Evolutionary conservation across 2,888 invertebrate species (phyloP), one percentile per base, ranked within the genome.

Genomic region (Andrena fulva): DNA sequence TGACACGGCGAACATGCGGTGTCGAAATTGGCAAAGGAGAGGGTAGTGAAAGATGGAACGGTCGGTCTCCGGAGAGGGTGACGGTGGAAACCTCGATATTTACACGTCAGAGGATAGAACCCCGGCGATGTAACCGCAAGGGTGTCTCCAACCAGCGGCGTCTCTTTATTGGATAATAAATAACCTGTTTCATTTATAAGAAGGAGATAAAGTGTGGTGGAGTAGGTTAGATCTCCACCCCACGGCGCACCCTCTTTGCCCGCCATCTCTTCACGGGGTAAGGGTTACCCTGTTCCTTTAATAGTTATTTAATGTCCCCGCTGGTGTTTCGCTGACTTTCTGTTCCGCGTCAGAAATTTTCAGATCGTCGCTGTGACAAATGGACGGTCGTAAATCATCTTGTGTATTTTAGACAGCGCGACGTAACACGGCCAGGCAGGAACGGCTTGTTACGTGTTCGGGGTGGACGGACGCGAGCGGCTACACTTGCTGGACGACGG

Each of bases 111-210:
- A 83, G 79, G 73, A 83, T 71, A 73, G 80, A 83, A 76, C 66
- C 82, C 73, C 76, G 74, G 84, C 79, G 81, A 84, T 89, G 85
- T 84, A 88, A 77, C 84, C 87, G 77, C 84, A 64, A 84, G 88
- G 88, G 85, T 86, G 88, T 84, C 86, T 80, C 87, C 84, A 82
- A 85, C 80, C 75, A 82, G 84, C 85, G 88, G 89, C 90, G 91
- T 91, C 89, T 89, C 91, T 91, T 91, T 92, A 92, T 92, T 92
- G 92, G 91, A 91, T 90, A 91, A 92, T 92, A 92, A 92, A 92
- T 92, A 92, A 92, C 89, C 85, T 87, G 88, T 90, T 92, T 91
- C 90, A 90, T 92, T 92, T 91, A 91, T 91, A 91, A 91, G 90
- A 91, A 90, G 85, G 84, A 90, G 89, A 91, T 90, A 89, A 89